Evolutionary conservation across 1,140 invertebrate species (phyloP).

Genomic region (Cydia splendana): DNA sequence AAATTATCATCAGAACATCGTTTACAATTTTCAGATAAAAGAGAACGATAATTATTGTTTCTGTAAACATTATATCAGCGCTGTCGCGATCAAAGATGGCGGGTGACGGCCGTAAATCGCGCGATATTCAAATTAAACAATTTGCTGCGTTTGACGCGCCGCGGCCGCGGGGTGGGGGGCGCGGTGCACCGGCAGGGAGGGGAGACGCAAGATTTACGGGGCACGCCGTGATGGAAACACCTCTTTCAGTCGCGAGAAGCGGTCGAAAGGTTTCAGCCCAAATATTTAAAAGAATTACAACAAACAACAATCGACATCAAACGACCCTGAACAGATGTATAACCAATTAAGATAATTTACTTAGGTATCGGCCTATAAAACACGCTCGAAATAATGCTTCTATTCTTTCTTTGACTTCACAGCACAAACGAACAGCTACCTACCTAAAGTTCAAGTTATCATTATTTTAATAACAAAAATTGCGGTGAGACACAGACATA

Average conservation of each 20-base stretch:
- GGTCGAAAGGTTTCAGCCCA: background rate
- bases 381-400: too few species aligned
- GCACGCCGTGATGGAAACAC: background rate
- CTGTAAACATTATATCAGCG: constrained; percentile 26
- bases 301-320: background rate
- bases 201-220: background rate
- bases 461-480: too few species aligned
- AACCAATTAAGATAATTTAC: background rate
- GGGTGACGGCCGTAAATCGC: constrained; percentile 17
- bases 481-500: too few species aligned
- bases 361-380: too few species aligned
- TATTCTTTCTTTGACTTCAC: too few species aligned
- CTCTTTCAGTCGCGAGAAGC: background rate
- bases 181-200: constrained; percentile 32
- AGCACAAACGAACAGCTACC: too few species aligned
- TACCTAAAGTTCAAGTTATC: too few species aligned
- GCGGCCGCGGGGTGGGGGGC: constrained; percentile 7
- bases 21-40: constrained; percentile 15
- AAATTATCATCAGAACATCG: background rate
- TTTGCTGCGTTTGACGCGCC: constrained; percentile 36
- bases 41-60: constrained; percentile 26
- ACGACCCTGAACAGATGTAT: background rate
- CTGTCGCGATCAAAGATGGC: constrained; percentile 23
- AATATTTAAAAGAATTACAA: background rate
- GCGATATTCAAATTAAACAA: constrained; percentile 42